Evolutionary conservation across 1,140 invertebrate species (phyloP).

Genomic region (Drosophila grimshawi): DNA sequence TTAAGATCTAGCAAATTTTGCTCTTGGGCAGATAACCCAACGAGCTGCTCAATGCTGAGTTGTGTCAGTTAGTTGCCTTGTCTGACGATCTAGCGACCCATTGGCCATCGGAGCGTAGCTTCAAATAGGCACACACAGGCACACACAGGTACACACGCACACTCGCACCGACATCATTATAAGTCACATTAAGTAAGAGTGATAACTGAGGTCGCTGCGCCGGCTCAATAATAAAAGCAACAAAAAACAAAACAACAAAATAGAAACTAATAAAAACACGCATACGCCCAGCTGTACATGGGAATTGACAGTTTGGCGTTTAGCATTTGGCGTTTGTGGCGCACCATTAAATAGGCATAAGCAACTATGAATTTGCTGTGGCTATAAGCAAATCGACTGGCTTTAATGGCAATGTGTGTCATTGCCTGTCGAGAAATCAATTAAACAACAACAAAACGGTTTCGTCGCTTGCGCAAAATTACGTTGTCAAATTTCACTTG

Average conservation of each 20-base stretch:
- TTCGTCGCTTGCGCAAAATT: conserved; percentile 70
- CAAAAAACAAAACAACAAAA: conserved; percentile 23
- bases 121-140: conserved; percentile 44
- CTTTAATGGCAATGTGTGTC: conserved; percentile 77
- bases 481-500: conserved; percentile 79
- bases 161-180: conserved; percentile 51
- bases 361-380: conserved; percentile 29
- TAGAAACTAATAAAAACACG: conserved; percentile 41
- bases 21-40: conserved; percentile 14
- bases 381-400: conserved; percentile 23
- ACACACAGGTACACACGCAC: not conserved
- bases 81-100: conserved; percentile 12
- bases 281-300: conserved; percentile 70
- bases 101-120: conserved; percentile 61
- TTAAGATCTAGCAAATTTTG: conserved; percentile 1
- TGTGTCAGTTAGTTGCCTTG: conserved; percentile 9
- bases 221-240: conserved; percentile 60
- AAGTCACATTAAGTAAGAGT: conserved; percentile 81
- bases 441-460: conserved; percentile 58
- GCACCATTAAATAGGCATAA: conserved; percentile 56
- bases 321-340: not conserved
- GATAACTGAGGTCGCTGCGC: conserved; percentile 76
- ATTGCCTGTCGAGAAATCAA: conserved; percentile 79
- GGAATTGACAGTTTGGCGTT: conserved; percentile 46
- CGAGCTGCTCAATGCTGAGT: conserved; percentile 7